A percentile compares a stretch with the other conserved stretches of the same genome.
Evolutionary conservation across 2,888 invertebrate genomes (phyloP).

Genomic region (Eilema depressum): DNA sequence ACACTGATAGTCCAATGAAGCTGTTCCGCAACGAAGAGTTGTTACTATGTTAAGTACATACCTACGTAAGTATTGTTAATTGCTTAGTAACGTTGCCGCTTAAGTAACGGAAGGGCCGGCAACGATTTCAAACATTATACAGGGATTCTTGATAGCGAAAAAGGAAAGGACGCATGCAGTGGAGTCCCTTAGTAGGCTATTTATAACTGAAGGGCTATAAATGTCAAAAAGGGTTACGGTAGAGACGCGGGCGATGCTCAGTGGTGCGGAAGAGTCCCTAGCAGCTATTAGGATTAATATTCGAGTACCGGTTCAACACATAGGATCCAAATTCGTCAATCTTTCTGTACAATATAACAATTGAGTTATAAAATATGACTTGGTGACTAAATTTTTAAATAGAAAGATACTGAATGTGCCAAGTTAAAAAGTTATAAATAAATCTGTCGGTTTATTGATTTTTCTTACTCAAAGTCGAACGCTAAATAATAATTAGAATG

Average conservation of each 20-base stretch:
- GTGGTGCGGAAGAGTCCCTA: no score
- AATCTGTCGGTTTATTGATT: slow-evolving; percentile 7
- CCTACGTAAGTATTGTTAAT: no score
- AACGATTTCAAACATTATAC: not conserved
- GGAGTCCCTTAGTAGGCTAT: not conserved
- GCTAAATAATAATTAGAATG: not conserved
- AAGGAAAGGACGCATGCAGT: not conserved
- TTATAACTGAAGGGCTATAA: not conserved
- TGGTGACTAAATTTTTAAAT: not conserved
- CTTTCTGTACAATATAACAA: not conserved
- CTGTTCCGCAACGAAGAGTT: not conserved
- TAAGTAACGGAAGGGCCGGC: no score
- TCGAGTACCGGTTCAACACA: no score
- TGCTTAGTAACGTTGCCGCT: no score
- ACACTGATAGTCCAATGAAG: not conserved
- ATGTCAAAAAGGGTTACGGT: not conserved
- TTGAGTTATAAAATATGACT: no score
- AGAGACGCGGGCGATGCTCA: not conserved
- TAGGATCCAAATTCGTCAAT: not conserved
- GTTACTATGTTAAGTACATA: no score
- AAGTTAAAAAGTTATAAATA: slow-evolving; percentile 7
- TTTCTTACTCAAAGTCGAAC: not conserved
- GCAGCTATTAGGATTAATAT: no score
- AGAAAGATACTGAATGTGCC: not conserved
- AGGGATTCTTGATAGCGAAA: not conserved